Evolutionary conservation across 2,113 vertebrate genomes (phyloP).

Genomic region (Pedionomus torquatus): DNA sequence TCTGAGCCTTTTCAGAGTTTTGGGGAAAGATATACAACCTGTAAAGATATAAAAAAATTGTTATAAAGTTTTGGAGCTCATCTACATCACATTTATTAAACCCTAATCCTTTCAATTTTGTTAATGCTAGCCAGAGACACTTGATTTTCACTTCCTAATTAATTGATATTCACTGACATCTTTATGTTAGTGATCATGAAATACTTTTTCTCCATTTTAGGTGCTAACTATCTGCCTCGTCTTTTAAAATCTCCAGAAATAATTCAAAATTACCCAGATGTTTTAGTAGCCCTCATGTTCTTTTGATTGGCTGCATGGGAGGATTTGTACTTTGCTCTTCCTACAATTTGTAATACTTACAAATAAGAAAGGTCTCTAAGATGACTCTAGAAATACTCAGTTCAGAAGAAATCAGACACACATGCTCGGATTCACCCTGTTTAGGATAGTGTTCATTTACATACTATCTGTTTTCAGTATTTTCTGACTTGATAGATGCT

Average conservation of each 20-base stretch:
- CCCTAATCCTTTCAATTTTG: not conserved
- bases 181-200: not conserved
- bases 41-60: not conserved
- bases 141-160: not conserved
- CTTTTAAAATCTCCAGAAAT: not conserved
- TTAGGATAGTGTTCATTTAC: not conserved
- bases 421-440: not conserved
- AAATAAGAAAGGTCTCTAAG: not conserved
- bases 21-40: not conserved
- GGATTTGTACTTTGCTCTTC: not conserved
- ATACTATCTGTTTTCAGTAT: not conserved
- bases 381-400: not conserved
- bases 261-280: not conserved
- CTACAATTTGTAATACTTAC: not conserved
- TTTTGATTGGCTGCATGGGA: not conserved
- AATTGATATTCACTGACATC: not conserved
- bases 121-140: not conserved
- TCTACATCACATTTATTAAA: not conserved
- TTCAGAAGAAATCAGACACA: not conserved
- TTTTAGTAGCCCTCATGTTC: not conserved
- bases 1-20: not conserved
- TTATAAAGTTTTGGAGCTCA: not conserved
- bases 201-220: not conserved
- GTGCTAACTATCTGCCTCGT: not conserved
- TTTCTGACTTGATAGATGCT: not conserved